phyloP scores from a whole-genome alignment of 2,888 invertebrate species.

The Masnerella sp. region DNA sequence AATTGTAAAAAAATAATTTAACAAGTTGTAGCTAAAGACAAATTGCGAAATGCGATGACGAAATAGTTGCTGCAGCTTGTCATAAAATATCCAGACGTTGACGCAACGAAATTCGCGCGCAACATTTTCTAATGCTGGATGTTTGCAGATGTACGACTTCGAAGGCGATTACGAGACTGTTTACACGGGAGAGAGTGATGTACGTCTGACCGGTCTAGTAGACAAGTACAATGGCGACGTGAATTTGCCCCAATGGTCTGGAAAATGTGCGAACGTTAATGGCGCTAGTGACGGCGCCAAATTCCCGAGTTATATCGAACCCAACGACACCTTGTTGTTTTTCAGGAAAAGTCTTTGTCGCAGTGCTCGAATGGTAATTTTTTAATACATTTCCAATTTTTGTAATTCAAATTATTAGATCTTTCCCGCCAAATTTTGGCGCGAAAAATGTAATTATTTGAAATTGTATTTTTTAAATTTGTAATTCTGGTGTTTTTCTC shows the following conservation, averaged over 20 bases:
- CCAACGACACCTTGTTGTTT: constrained; percentile 85
- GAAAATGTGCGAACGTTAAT: constrained; percentile 87
- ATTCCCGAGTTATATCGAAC: constrained; percentile 85
- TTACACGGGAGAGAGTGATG: constrained; percentile 84
- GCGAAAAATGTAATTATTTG: neutral
- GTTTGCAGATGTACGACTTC: constrained; percentile 89
- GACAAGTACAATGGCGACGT: constrained; percentile 87
- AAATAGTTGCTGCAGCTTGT: neutral
- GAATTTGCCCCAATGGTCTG: constrained; percentile 88
- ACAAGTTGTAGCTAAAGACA: neutral
- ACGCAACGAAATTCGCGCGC: constrained; percentile 7
- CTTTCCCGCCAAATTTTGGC: neutral
- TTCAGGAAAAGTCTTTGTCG: constrained; percentile 92
- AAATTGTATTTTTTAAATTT: too few species aligned
- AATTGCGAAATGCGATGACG: too few species aligned
- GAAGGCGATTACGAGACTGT: constrained; percentile 88
- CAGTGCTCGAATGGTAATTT: constrained; percentile 84
- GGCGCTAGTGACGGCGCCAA: constrained; percentile 91
- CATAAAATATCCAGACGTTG: constrained; percentile 3
- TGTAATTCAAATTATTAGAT: neutral
- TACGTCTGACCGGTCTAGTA: constrained; percentile 83
- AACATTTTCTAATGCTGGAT: constrained; percentile 30
- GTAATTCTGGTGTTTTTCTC: too few species aligned
- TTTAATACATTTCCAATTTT: neutral
- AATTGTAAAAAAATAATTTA: neutral